Percentiles rank a stretch among this genome's conserved stretches.
Conservation (phyloP, 2,888 invertebrate genomes). For the Poecilus cupreus region DNA sequence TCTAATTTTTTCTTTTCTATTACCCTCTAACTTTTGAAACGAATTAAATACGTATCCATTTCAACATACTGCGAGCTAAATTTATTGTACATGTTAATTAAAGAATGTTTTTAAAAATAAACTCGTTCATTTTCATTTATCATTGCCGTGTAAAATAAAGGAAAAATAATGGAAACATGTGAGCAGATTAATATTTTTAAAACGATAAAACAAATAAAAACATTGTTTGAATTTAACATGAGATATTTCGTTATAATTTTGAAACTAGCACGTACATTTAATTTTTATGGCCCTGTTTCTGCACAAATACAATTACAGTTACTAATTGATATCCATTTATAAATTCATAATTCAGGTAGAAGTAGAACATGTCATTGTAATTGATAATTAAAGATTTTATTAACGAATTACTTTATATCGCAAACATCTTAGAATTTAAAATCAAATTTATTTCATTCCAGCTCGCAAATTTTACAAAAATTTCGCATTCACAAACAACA, state of each 20-base stretch:
- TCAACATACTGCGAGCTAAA: conserved; percentile 5
- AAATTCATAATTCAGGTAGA: too few species aligned
- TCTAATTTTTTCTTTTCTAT: conserved; percentile 38
- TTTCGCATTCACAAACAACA: conserved; percentile 40
- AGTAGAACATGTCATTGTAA: too few species aligned
- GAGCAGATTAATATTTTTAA: background rate
- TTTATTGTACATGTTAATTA: conserved; percentile 27
- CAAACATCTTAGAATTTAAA: background rate
- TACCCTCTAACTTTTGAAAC: conserved; percentile 25
- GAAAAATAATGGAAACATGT: background rate
- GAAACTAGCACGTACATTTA: background rate
- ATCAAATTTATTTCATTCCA: conserved; percentile 23
- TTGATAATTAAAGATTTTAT: background rate
- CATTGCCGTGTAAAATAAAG: background rate
- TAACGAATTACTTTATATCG: background rate
- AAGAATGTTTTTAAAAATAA: conserved; percentile 5
- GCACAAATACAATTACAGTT: background rate
- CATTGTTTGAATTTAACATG: background rate
- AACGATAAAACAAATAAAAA: background rate
- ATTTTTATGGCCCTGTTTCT: background rate
- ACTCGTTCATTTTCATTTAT: background rate
- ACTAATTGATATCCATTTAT: too few species aligned
- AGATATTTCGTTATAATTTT: background rate
- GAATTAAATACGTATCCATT: conserved; percentile 27
- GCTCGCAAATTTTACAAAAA: conserved; percentile 31